phyloP scores from a whole-genome alignment of 2,113 vertebrate species.

The Ranitomeya imitator region DNA sequence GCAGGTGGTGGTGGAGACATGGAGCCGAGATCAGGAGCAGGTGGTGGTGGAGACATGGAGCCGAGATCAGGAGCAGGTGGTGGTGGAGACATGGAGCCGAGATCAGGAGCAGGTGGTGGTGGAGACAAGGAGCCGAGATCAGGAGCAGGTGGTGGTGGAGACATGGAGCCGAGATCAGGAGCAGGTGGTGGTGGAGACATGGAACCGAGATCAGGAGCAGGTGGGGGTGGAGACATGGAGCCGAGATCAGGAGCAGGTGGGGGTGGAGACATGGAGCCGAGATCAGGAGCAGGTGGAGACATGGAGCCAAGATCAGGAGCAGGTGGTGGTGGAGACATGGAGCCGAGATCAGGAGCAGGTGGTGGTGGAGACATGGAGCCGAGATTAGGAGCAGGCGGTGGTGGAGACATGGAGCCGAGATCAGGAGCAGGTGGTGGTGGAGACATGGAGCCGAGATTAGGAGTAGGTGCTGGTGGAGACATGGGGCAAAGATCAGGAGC shows the following conservation, averaged over 20 bases:
- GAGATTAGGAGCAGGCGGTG: constrained; percentile 48
- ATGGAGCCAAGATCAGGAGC: background rate
- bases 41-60: no score
- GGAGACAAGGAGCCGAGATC: background rate
- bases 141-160: background rate
- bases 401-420: constrained; percentile 56
- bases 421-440: constrained; percentile 20
- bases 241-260: background rate
- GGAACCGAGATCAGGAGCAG: constrained; percentile 39
- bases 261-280: background rate
- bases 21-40: background rate
- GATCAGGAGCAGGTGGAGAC: constrained; percentile 6
- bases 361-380: background rate
- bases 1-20: background rate
- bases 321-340: background rate
- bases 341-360: background rate
- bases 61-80: no score
- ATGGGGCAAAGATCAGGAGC: background rate
- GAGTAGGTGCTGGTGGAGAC: background rate
- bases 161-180: background rate
- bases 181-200: constrained; percentile 57
- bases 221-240: background rate
- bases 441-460: background rate
- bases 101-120: background rate
- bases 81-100: background rate